Percentiles rank a stretch among this genome's conserved stretches.
phyloP scores from a whole-genome alignment of 1,140 invertebrate species.

The Tetranychus cinnabarinus region DNA sequence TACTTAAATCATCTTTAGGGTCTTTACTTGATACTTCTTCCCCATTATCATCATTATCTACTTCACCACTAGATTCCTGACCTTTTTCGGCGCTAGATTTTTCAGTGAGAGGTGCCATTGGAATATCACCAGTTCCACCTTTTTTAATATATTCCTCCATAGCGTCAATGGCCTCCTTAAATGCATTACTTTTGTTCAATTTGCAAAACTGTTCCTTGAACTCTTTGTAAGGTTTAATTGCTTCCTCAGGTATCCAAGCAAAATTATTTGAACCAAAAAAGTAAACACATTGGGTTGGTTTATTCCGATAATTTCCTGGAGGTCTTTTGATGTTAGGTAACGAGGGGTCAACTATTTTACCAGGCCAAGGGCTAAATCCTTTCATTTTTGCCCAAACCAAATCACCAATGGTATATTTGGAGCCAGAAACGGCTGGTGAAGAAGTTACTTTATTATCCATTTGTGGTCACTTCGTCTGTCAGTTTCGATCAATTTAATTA shows the following conservation, averaged over 20 bases:
- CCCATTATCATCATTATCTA: neutral
- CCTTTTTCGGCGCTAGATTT: neutral
- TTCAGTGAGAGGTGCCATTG: neutral
- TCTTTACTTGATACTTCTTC: neutral
- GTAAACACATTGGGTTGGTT: constrained; percentile 52
- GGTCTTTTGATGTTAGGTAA: neutral
- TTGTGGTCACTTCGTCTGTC: too few relatives aligned
- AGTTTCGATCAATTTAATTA: too few relatives aligned
- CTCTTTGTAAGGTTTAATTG: constrained; percentile 56
- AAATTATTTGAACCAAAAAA: constrained; percentile 84
- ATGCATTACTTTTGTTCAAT: constrained; percentile 45
- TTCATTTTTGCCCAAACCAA: constrained; percentile 21
- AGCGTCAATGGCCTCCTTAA: constrained; percentile 59
- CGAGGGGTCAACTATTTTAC: constrained; percentile 18
- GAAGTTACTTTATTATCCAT: neutral
- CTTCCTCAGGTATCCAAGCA: constrained; percentile 25
- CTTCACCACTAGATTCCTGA: neutral
- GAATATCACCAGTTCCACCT: constrained; percentile 4
- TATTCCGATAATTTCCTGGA: constrained; percentile 16
- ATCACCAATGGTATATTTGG: neutral
- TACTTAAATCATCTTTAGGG: neutral
- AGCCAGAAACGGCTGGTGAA: neutral
- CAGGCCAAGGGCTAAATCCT: constrained; percentile 19
- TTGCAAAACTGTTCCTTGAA: constrained; percentile 54
- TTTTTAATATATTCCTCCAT: constrained; percentile 56